Percentiles rank a stretch among this genome's conserved stretches.
Conservation (phyloP, 2,888 invertebrate genomes). For the Dysmachus trigonus region DNA sequence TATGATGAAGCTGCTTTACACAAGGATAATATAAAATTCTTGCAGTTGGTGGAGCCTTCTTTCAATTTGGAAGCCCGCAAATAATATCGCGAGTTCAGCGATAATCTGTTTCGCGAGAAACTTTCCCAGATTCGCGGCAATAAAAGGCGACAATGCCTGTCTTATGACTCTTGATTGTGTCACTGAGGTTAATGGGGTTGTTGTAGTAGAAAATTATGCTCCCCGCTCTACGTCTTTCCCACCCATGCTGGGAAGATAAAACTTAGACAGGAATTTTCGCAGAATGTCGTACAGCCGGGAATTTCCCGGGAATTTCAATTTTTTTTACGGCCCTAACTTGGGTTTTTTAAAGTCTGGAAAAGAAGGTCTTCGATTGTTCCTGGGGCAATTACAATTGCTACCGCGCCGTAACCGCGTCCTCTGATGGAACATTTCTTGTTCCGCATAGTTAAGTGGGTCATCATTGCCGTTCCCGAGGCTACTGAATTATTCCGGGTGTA, state of each 20-base stretch:
- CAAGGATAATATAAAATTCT: background rate
- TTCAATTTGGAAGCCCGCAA: background rate
- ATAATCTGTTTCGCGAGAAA: background rate
- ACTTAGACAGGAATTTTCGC: background rate
- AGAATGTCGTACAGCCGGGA: background rate
- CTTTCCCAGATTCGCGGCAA: constrained; percentile 17
- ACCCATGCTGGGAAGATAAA: background rate
- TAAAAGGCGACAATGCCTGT: constrained; percentile 33
- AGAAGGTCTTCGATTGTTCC: background rate
- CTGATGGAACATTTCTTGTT: background rate
- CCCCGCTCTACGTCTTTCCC: background rate
- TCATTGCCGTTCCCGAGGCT: background rate
- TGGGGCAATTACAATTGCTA: background rate
- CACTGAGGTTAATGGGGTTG: constrained; percentile 28
- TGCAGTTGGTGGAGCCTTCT: background rate
- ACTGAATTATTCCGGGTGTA: constrained; percentile 34
- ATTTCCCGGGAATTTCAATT: background rate
- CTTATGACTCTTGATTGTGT: constrained; percentile 37
- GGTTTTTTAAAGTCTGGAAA: background rate
- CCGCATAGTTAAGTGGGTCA: constrained; percentile 38
- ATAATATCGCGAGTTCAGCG: background rate
- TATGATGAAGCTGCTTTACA: background rate
- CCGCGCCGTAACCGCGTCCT: background rate
- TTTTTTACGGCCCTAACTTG: background rate
- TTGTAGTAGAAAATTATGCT: constrained; percentile 5